phyloP scores from a whole-genome alignment of 2,797 vertebrate genomes.

The Nyctibius grandis region DNA sequence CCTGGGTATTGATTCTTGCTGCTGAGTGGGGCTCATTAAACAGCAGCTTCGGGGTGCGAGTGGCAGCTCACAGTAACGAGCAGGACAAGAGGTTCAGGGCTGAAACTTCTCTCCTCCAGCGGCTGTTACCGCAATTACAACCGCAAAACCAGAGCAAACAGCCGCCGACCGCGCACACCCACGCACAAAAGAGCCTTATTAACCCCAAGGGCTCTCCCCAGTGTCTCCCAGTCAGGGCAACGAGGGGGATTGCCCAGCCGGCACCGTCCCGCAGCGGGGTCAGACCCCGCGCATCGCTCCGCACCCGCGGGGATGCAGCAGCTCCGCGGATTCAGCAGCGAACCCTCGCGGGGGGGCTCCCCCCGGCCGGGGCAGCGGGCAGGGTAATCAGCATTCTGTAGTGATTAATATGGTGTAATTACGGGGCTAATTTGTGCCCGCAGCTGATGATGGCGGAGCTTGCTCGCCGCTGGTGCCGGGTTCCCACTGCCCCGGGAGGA shows the following conservation, averaged over 20 bases:
- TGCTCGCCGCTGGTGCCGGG: fast-evolving
- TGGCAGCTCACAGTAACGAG: neutral
- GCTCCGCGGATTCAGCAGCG: neutral
- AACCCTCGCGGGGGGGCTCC: neutral
- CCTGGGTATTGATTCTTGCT: neutral
- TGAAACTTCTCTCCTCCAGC: neutral
- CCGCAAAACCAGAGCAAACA: neutral
- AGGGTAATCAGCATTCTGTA: neutral
- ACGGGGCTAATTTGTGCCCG: neutral
- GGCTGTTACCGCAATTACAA: neutral
- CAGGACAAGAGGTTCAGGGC: neutral
- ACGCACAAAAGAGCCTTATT: neutral
- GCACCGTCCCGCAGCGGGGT: constrained; percentile 21
- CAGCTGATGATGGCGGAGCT: fast-evolving
- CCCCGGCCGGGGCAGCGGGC: neutral
- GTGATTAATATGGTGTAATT: neutral
- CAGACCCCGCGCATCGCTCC: too few species aligned
- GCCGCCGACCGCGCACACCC: fast-evolving
- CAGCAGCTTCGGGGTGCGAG: constrained; percentile 36
- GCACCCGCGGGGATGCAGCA: too few species aligned
- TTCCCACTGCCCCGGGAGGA: too few species aligned
- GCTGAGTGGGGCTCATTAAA: constrained; percentile 31
- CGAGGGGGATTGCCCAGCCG: neutral
- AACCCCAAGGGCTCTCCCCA: neutral
- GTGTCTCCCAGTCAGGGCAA: neutral